These are phyloP conservation scores for Drosophila paranaensis DNA, from an alignment of 2,888 invertebrate species.

Conservation along the genomic window DNA sequence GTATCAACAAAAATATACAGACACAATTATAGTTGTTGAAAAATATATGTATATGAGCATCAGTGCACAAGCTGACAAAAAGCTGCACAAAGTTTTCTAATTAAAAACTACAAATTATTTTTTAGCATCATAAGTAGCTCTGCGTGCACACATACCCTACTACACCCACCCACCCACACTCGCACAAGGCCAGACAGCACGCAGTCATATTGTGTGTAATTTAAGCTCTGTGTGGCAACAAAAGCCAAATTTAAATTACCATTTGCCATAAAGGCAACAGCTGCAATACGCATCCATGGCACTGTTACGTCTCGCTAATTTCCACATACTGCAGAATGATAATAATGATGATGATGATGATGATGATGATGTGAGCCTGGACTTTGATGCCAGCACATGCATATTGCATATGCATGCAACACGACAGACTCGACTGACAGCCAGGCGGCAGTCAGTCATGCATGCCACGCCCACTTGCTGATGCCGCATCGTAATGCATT, in stretches of 20 bases:
- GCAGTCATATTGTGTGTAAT: constrained; percentile 22
- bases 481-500: constrained; percentile 30
- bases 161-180: constrained; percentile 17
- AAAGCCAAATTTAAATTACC: constrained; percentile 79
- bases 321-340: constrained; percentile 21
- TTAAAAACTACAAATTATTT: constrained; percentile 77
- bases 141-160: neutral
- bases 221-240: constrained; percentile 52
- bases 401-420: constrained; percentile 41
- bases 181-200: constrained; percentile 2
- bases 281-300: constrained; percentile 8
- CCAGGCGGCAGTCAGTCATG: constrained; percentile 21
- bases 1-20: too few species aligned
- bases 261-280: constrained; percentile 66
- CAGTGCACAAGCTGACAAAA: constrained; percentile 18
- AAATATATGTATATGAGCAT: constrained; percentile 1
- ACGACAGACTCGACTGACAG: constrained; percentile 20
- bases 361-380: constrained; percentile 34
- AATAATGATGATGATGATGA: constrained; percentile 21
- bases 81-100: constrained; percentile 67
- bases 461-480: constrained; percentile 40
- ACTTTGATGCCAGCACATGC: constrained; percentile 34
- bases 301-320: constrained; percentile 30
- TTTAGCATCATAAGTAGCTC: constrained; percentile 62
- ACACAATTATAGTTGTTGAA: constrained; percentile 12